Evolutionary conservation across 2,888 invertebrate species (phyloP).

Genomic region (Cactoblastis cactorum): DNA sequence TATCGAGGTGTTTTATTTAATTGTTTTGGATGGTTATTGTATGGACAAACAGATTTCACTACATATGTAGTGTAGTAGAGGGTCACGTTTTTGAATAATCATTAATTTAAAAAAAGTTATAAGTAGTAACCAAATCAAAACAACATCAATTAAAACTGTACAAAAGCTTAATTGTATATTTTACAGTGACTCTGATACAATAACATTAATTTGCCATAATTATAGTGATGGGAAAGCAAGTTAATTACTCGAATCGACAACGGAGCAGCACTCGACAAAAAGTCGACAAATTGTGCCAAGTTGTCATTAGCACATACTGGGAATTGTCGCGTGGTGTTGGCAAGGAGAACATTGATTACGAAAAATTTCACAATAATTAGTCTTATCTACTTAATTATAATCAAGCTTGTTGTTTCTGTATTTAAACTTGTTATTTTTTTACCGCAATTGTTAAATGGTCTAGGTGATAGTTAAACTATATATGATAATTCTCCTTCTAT

Average conservation of each 20-base stretch:
- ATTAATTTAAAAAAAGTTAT: not conserved
- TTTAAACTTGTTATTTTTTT: too few species aligned
- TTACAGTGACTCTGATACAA: slow-evolving; percentile 2
- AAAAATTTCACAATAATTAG: not conserved
- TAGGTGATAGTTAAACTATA: too few species aligned
- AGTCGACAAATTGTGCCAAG: slow-evolving; percentile 55
- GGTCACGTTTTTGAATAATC: too few species aligned
- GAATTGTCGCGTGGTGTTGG: slow-evolving; percentile 36
- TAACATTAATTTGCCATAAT: slow-evolving; percentile 10
- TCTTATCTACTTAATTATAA: not conserved
- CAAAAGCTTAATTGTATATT: slow-evolving; percentile 2
- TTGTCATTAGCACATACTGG: slow-evolving; percentile 49
- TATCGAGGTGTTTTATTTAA: not conserved
- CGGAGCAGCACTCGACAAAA: slow-evolving; percentile 45
- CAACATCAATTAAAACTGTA: slow-evolving; percentile 7
- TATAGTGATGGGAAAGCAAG: slow-evolving; percentile 41
- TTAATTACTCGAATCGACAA: slow-evolving; percentile 49
- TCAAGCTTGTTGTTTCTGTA: not conserved
- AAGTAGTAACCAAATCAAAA: not conserved
- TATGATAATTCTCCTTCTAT: too few species aligned
- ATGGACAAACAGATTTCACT: too few species aligned
- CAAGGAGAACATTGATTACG: slow-evolving; percentile 12
- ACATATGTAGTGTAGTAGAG: too few species aligned
- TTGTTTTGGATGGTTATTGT: not conserved
- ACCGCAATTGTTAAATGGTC: too few species aligned